These are phyloP conservation scores for Triplophysa yarkandensis DNA, from an alignment of 2,797 vertebrate species.

Conservation along the genomic window DNA sequence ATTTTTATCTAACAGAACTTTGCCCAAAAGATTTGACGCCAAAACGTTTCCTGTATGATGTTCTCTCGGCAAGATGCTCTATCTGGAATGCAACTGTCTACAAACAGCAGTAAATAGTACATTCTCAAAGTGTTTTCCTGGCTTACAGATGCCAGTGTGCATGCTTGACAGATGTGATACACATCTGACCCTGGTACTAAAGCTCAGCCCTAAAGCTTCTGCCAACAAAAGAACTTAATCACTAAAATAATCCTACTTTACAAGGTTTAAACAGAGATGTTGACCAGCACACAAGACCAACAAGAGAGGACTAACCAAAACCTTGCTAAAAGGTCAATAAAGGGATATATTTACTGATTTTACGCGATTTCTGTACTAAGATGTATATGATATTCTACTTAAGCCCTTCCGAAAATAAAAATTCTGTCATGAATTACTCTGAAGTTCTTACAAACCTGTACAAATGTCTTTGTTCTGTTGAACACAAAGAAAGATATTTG, in stretches of 20 bases:
- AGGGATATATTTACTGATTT: slow-evolving; percentile 2
- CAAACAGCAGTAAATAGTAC: slow-evolving; percentile 19
- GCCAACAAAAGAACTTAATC: slow-evolving; percentile 1
- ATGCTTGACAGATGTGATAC: slow-evolving; percentile 28
- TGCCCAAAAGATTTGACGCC: slow-evolving; percentile 14
- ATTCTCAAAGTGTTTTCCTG: slow-evolving; percentile 23
- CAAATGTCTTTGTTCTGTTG: too few relatives aligned
- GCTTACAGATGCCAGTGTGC: slow-evolving; percentile 35
- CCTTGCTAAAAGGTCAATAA: neutral
- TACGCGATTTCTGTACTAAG: too few relatives aligned
- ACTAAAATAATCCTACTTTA: slow-evolving; percentile 1
- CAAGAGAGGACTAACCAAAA: neutral
- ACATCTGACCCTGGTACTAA: slow-evolving; percentile 18
- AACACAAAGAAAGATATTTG: too few relatives aligned
- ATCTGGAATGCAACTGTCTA: slow-evolving; percentile 27
- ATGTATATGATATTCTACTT: too few relatives aligned
- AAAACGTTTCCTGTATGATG: neutral
- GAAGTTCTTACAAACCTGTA: too few relatives aligned
- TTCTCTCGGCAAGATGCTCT: slow-evolving; percentile 5
- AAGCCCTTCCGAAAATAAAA: too few relatives aligned
- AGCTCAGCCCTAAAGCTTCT: neutral
- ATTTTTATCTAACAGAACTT: slow-evolving; percentile 5
- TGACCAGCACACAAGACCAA: neutral
- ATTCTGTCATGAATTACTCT: too few relatives aligned
- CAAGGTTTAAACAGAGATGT: neutral